Evolutionary conservation across 2,888 invertebrate species (phyloP).

Genomic region (Chironomus riparius): DNA sequence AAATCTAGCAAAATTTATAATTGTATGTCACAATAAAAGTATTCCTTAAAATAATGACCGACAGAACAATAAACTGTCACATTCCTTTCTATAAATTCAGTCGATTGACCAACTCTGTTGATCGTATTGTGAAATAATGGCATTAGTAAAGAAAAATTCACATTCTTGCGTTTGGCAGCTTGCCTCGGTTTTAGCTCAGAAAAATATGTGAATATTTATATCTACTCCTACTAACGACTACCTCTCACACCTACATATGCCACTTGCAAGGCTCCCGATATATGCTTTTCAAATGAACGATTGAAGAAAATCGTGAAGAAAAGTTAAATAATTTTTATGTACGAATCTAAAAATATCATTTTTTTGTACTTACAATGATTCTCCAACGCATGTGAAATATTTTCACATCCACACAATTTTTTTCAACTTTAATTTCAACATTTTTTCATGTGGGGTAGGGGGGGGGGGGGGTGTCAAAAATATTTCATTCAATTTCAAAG

Average conservation of each 20-base stretch:
- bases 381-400: background rate
- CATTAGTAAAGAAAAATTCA: background rate
- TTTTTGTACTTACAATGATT: background rate
- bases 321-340: background rate
- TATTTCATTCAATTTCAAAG: too few species aligned
- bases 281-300: background rate
- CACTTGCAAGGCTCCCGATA: background rate
- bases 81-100: too few species aligned
- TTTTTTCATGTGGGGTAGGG: background rate
- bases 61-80: too few species aligned
- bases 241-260: background rate
- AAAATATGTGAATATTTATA: background rate
- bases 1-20: too few species aligned
- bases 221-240: background rate
- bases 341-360: slow-evolving; percentile 13
- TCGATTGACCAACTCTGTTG: too few species aligned
- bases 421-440: background rate
- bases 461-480: too few species aligned
- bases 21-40: too few species aligned
- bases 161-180: background rate
- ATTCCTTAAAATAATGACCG: too few species aligned
- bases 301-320: background rate
- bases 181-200: background rate
- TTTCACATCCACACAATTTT: background rate
- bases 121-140: background rate